These are phyloP conservation scores for Brenthis ino DNA, from an alignment of 2,888 invertebrate genomes.

Conservation along the genomic window DNA sequence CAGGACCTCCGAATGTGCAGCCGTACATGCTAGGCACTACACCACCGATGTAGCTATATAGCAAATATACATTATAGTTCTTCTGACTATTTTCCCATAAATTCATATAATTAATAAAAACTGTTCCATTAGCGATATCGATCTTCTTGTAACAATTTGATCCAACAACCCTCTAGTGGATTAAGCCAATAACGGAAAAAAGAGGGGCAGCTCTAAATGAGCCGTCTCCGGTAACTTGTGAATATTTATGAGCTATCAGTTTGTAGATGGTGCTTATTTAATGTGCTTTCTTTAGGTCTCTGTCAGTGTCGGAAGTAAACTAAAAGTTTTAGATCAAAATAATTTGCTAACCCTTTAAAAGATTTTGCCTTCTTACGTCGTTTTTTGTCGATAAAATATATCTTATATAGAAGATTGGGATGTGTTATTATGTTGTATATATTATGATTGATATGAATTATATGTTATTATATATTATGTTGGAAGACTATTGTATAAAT, in stretches of 20 bases:
- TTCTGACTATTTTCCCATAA: conserved; percentile 43
- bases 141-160: conserved; percentile 67
- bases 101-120: conserved; percentile 71
- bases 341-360: neutral
- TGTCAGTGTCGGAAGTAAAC: conserved; percentile 27
- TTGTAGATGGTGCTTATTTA: conserved; percentile 57
- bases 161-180: conserved; percentile 73
- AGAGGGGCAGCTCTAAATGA: conserved; percentile 77
- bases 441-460: too few species aligned
- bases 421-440: too few species aligned
- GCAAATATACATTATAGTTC: too few species aligned
- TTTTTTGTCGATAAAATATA: too few species aligned
- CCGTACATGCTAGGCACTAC: too few species aligned
- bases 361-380: too few species aligned
- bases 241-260: conserved; percentile 78
- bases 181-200: conserved; percentile 79
- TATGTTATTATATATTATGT: too few species aligned
- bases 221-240: conserved; percentile 74
- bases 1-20: too few species aligned
- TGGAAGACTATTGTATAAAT: too few species aligned
- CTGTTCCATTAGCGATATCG: conserved; percentile 74
- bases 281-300: conserved; percentile 53
- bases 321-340: neutral
- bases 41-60: too few species aligned
- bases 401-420: too few species aligned